phyloP scores from a whole-genome alignment of 2,888 invertebrate species.

The Autographa gamma region DNA sequence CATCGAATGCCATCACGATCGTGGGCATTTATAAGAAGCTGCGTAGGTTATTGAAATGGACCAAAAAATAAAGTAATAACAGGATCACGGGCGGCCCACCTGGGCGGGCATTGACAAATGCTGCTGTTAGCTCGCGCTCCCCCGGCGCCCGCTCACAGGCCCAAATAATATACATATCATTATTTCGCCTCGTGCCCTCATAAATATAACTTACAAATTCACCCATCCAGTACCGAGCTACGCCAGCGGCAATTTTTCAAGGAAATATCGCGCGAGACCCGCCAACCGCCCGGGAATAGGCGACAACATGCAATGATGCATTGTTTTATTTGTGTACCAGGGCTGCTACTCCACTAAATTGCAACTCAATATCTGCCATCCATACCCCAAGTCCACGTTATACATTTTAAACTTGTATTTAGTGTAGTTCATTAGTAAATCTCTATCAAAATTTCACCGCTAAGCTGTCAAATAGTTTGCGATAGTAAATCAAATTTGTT shows the following conservation, averaged over 20 bases:
- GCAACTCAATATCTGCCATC: constrained; percentile 50
- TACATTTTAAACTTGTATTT: constrained; percentile 13
- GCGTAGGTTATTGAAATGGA: constrained; percentile 78
- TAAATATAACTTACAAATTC: constrained; percentile 85
- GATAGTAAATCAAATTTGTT: constrained; percentile 21
- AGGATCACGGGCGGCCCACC: constrained; percentile 80
- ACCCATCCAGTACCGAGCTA: constrained; percentile 69
- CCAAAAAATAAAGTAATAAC: constrained; percentile 82
- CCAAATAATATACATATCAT: constrained; percentile 87
- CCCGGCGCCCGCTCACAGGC: constrained; percentile 70
- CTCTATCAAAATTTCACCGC: constrained; percentile 8
- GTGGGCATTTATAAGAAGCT: constrained; percentile 63
- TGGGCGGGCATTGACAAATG: constrained; percentile 85
- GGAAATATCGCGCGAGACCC: constrained; percentile 70
- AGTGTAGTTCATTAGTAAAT: constrained; percentile 10
- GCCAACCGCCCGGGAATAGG: constrained; percentile 61
- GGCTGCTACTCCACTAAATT: constrained; percentile 49
- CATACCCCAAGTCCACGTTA: neutral
- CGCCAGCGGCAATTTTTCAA: constrained; percentile 79
- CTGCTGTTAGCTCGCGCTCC: constrained; percentile 70
- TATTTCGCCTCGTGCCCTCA: constrained; percentile 80
- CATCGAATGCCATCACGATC: constrained; percentile 53
- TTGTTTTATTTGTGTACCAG: constrained; percentile 60
- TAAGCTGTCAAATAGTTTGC: constrained; percentile 6
- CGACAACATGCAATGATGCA: constrained; percentile 68